These are phyloP conservation scores for Oncorhynchus tshawytscha DNA, from an alignment of 2,113 vertebrate genomes.

Conservation along the genomic window DNA sequence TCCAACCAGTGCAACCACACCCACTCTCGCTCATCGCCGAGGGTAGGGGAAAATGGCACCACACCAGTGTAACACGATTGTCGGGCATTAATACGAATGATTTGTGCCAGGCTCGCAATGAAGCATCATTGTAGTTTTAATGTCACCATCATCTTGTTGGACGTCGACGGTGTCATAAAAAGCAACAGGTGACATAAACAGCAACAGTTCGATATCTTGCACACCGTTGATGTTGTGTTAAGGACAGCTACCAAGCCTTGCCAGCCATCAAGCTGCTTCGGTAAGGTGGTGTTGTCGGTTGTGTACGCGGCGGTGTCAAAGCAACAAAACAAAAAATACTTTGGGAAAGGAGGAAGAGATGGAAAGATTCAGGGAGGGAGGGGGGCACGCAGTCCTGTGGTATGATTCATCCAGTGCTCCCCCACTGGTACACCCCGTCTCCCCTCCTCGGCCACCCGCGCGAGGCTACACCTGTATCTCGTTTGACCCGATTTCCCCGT, in stretches of 20 bases:
- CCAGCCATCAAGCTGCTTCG: not conserved
- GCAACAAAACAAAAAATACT: not conserved
- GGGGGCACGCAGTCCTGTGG: slow-evolving; percentile 28
- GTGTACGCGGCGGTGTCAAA: not conserved
- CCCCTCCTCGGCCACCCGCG: slow-evolving; percentile 26
- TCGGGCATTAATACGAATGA: not conserved
- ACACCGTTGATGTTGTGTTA: not conserved
- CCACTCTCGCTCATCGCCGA: slow-evolving; percentile 37
- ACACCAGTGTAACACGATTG: not conserved
- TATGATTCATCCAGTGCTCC: slow-evolving; percentile 62
- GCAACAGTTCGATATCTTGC: not conserved
- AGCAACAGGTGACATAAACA: not conserved
- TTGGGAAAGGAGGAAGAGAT: slow-evolving; percentile 4
- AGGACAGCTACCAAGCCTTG: not conserved
- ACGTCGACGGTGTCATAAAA: not conserved
- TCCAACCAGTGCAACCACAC: slow-evolving; percentile 62
- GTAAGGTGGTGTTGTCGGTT: not conserved
- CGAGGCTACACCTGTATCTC: slow-evolving; percentile 60
- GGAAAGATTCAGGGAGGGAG: not conserved
- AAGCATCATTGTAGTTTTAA: slow-evolving; percentile 25
- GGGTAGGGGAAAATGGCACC: slow-evolving; percentile 17
- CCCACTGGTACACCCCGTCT: slow-evolving; percentile 61
- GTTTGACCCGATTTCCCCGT: slow-evolving; percentile 54
- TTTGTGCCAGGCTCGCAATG: not conserved
- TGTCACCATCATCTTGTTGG: slow-evolving; percentile 30